phyloP scores from a whole-genome alignment of 2,113 vertebrate species.

The Podiceps cristatus region DNA sequence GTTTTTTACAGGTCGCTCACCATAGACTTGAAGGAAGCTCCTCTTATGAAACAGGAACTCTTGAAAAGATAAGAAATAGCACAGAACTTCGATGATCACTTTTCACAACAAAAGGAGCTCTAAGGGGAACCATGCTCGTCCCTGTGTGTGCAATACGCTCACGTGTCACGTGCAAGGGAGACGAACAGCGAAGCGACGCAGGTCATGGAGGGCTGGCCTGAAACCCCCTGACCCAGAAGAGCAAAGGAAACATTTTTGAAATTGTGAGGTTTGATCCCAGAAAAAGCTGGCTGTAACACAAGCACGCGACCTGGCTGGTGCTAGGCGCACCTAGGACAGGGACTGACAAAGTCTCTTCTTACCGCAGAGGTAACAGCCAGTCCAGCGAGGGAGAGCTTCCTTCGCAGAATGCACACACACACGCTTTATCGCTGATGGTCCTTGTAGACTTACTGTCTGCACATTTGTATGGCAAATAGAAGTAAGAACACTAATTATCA shows the following conservation, averaged over 20 bases:
- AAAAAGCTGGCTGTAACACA: neutral
- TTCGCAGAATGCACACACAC: neutral
- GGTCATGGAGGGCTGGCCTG: neutral
- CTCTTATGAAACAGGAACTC: neutral
- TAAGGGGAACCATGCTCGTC: neutral
- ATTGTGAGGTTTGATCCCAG: neutral
- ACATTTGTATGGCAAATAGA: neutral
- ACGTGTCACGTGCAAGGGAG: accelerated
- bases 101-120: neutral
- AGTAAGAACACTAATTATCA: neutral
- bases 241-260: neutral
- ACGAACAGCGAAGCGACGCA: accelerated
- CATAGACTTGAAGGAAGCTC: neutral
- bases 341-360: neutral
- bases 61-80: neutral
- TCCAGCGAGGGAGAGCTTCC: neutral
- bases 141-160: neutral
- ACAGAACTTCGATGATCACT: neutral
- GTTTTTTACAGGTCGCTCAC: neutral
- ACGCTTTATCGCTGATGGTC: neutral
- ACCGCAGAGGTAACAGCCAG: neutral
- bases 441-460: neutral
- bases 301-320: neutral
- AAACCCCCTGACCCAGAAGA: neutral
- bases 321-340: neutral